phyloP scores from a whole-genome alignment of 2,113 vertebrate genomes.

The Upupa epops region DNA sequence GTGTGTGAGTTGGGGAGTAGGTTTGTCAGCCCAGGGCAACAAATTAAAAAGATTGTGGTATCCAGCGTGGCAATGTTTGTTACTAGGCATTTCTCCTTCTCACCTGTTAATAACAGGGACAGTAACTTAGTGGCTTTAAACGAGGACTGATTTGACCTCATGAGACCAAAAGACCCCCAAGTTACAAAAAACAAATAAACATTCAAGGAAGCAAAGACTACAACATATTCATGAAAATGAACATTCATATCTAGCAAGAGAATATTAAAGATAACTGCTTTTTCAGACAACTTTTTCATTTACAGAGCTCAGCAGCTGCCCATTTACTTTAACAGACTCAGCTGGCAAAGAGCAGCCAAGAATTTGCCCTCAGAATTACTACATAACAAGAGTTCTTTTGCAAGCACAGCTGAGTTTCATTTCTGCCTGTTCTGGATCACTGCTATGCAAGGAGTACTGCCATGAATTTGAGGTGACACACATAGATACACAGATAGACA shows the following conservation, averaged over 20 bases:
- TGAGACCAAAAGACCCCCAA: not conserved
- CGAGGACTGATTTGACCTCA: not conserved
- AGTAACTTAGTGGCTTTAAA: slow-evolving; percentile 13
- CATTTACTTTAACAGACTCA: not conserved
- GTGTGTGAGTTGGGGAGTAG: not conserved
- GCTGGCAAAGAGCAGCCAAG: not conserved
- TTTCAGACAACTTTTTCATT: not conserved
- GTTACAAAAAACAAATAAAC: not conserved
- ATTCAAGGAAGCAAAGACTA: slow-evolving; percentile 6
- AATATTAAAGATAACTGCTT: not conserved
- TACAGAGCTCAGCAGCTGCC: not conserved
- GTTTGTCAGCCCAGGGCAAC: slow-evolving; percentile 26
- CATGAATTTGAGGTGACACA: slow-evolving; percentile 61
- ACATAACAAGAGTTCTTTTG: not conserved
- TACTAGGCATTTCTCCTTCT: not conserved
- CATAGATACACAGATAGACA: too few relatives aligned
- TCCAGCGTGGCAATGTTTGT: not conserved
- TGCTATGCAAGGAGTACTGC: slow-evolving; percentile 75
- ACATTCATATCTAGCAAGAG: not conserved
- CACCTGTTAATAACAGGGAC: slow-evolving; percentile 7
- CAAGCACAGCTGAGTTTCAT: not conserved
- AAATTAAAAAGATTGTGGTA: slow-evolving; percentile 7
- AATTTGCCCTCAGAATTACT: not conserved
- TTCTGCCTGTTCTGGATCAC: slow-evolving; percentile 65
- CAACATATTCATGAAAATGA: not conserved